Conservation (phyloP, 1,140 invertebrate species). For the Pogonus chalceus region DNA sequence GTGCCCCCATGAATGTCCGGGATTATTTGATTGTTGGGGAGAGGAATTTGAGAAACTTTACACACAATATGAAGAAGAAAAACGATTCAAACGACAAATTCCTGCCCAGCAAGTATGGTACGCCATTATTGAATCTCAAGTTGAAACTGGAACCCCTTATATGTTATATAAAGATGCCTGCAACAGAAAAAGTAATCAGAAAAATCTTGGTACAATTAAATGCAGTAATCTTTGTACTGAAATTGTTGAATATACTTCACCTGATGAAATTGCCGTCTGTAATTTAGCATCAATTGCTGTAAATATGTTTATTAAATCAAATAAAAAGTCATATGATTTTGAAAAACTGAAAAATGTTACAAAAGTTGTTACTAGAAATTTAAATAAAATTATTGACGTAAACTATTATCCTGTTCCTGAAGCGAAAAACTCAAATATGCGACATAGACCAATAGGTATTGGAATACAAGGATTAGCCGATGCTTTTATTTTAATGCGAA, state of each 20-base stretch:
- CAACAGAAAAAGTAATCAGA: conserved; percentile 95
- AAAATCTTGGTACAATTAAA: conserved; percentile 98
- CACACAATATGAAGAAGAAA: conserved; percentile 73
- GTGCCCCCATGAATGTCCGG: conserved; percentile 92
- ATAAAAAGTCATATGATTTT: conserved; percentile 78
- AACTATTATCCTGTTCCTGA: conserved; percentile 94
- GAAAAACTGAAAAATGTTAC: conserved; percentile 76
- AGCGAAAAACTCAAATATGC: conserved; percentile 77
- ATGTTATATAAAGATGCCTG: conserved; percentile 98
- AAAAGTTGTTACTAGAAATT: conserved; percentile 82
- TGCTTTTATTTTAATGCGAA: conserved; percentile 89
- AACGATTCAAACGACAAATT: conserved; percentile 58
- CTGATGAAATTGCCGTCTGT: conserved; percentile 95
- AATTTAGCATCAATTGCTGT: conserved; percentile 98
- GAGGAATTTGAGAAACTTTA: conserved; percentile 91
- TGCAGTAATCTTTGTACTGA: conserved; percentile 98
- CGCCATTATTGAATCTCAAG: conserved; percentile 89
- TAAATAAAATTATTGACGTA: conserved; percentile 96
- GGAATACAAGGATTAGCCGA: conserved; percentile 96
- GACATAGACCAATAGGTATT: conserved; percentile 92
- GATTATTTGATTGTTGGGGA: conserved; percentile 85
- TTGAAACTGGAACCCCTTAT: conserved; percentile 97
- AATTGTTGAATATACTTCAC: conserved; percentile 86
- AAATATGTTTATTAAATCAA: conserved; percentile 83
- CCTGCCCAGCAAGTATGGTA: conserved; percentile 87